phyloP scores from a whole-genome alignment of 2,113 vertebrate species.

The Chionomys nivalis region DNA sequence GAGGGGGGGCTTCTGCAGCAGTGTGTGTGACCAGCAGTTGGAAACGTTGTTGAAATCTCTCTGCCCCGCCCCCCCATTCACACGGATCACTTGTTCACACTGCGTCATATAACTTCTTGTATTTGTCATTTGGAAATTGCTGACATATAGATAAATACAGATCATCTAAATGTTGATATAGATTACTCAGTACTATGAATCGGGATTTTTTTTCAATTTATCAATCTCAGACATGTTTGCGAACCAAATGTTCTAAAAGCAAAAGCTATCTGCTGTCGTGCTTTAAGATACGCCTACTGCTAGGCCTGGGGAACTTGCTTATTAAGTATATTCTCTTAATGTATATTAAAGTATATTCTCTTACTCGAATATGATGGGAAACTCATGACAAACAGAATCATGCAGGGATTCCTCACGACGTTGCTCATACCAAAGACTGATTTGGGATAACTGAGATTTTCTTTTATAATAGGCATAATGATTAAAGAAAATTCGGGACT shows the following conservation, averaged over 20 bases:
- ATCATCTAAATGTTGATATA: slow-evolving; percentile 18
- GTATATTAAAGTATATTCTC: background rate
- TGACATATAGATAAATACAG: background rate
- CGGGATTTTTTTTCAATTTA: background rate
- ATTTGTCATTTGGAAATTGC: background rate
- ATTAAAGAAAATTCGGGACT: background rate
- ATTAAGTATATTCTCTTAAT: background rate
- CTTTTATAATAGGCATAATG: background rate
- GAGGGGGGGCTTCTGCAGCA: background rate
- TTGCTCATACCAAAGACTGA: background rate
- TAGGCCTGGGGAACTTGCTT: background rate
- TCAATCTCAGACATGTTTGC: background rate
- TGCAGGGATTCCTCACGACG: background rate
- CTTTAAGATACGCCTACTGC: background rate
- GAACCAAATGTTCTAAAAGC: background rate
- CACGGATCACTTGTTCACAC: background rate
- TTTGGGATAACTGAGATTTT: background rate
- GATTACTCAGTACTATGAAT: background rate
- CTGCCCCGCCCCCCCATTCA: background rate
- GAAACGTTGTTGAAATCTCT: background rate
- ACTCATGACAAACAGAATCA: background rate
- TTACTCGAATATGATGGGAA: background rate
- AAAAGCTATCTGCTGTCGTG: background rate
- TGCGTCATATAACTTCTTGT: background rate
- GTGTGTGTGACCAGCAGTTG: background rate